Base-by-base conservation (phyloP, 2,888 invertebrate genomes). In the Xestobium rufovillosum region DNA sequence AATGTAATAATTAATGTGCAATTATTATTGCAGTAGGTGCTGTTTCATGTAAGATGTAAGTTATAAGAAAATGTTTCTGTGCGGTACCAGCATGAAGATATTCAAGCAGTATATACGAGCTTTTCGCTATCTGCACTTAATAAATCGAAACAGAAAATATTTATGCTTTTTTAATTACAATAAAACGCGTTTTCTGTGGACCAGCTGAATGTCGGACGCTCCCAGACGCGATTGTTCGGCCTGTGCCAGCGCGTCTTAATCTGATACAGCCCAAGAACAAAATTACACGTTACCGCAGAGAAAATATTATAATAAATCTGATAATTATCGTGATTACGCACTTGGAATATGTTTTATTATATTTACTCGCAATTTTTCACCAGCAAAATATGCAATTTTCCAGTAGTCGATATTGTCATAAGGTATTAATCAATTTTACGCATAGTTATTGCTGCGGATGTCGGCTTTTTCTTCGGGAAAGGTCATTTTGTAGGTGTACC, bases 241-340 rank as follows among this genome's bases (percentile, higher is more conserved):
- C n/a, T n/a, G n/a, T n/a, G n/a, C n/a, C n/a, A n/a, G n/a, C n/a
- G n/a, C n/a, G n/a, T 52, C 53, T 51, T 53, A 52, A 61, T 61
- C 61, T 57, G 57, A 56, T 57, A 56, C 48, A 45, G 49, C 52
- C 55, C 53, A 51, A 53, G 54, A 51, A 56, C 53, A 52, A 65
- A 64, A 65, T 65, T 65, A 65, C 58, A 65, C 52, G 62, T 62
- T 63, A 51, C 47, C 46, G 52, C 47, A 50, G 50, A 56, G 61
- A 61, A 62, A 63, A 63, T 63, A 65, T 62, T 60, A 61, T 64
- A 64, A 65, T 66, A 66, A 65, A 64, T 64, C 57, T 52, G 64
- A 66, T 66, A 66, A 66, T 66, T 63, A 66, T 66, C 65, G 56
- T 66, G 64, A 66, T 66, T 66, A 66, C 61, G 58, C 57, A 52